Conservation (phyloP, 2,797 vertebrate genomes). For the Acanthurus lineatus region DNA sequence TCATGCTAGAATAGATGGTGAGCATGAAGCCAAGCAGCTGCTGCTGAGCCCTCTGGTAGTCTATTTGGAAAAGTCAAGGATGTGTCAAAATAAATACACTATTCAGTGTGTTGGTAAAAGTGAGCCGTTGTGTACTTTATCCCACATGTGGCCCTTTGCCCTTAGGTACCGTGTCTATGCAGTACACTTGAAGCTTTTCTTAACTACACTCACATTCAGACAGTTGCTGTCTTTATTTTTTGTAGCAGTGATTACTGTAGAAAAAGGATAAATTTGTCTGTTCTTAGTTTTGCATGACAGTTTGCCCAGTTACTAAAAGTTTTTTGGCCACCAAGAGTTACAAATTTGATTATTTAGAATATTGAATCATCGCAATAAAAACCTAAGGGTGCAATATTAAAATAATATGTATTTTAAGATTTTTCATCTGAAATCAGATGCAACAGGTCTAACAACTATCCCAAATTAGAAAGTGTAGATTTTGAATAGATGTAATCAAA, state of each 20-base stretch:
- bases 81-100: slow-evolving; percentile 83
- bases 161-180: slow-evolving; percentile 39
- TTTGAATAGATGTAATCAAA: slow-evolving; percentile 25
- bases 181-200: slow-evolving; percentile 20
- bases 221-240: slow-evolving; percentile 31
- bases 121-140: slow-evolving; percentile 70
- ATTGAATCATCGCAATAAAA: slow-evolving; percentile 10
- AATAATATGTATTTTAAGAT: slow-evolving; percentile 27
- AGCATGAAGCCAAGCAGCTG: slow-evolving; percentile 76
- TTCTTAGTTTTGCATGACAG: slow-evolving; percentile 47
- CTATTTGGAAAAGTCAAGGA: slow-evolving; percentile 80
- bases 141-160: slow-evolving; percentile 65
- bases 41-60: slow-evolving; percentile 69
- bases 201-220: slow-evolving; percentile 5
- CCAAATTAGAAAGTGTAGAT: slow-evolving; percentile 39
- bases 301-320: slow-evolving; percentile 26
- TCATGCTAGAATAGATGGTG: slow-evolving; percentile 68
- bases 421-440: slow-evolving; percentile 10
- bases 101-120: slow-evolving; percentile 47
- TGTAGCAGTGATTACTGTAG: slow-evolving; percentile 9
- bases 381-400: background rate
- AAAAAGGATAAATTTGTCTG: slow-evolving; percentile 17
- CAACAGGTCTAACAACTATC: background rate
- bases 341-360: background rate
- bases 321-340: slow-evolving; percentile 23